Evolutionary conservation across 2,888 invertebrate genomes (phyloP), one percentile per base, ranked within the genome.

Genomic region (Brassicogethes aeneus): DNA sequence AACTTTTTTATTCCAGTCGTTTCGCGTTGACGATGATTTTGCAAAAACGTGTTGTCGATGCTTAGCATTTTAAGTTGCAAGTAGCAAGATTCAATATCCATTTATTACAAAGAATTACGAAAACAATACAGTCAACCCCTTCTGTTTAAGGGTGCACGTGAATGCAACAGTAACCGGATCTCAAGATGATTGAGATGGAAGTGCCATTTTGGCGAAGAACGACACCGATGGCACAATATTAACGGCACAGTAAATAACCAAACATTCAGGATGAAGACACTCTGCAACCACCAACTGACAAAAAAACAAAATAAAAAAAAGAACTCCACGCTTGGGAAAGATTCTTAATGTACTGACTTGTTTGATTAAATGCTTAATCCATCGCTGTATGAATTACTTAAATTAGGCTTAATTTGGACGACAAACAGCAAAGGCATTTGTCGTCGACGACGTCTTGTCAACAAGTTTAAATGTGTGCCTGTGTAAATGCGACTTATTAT

Each of bases 1-100:
- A 87, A 72, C 69, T 87, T 87, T 71, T 87, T 87, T 62, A 87
- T 85, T 46, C 87, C 87, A 36, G 86, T 86, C 16, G 85, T 84
- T 69, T 87, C 86, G 63, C 85, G 74, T 69, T 87, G 86, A 60
- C 86, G 79, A 65, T 85, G 86, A 64, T 83, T 85, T 67, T 85
- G 83, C 45, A 86, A 76, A 59, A 86, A 75, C 64, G 80, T 79
- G 70, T 82, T 82, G 66, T 82, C 79, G 58, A 81, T 72, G 70
- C 77, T 78, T 68, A 81, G 69, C 82, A 82, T 82, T 67, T 80
- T 68, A 62, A 58, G 50, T 56, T 61, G 61, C 48, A 65, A 57
- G 54, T 57, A 59, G 43, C 56, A 55, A 52, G 60, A 64, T 57
- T 65, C 66, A 65, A 64, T 62, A 66, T 67, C 68, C 68, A 68